Base-by-base conservation (phyloP, 2,113 vertebrate species). In the Acrocephalus arundinaceus region DNA sequence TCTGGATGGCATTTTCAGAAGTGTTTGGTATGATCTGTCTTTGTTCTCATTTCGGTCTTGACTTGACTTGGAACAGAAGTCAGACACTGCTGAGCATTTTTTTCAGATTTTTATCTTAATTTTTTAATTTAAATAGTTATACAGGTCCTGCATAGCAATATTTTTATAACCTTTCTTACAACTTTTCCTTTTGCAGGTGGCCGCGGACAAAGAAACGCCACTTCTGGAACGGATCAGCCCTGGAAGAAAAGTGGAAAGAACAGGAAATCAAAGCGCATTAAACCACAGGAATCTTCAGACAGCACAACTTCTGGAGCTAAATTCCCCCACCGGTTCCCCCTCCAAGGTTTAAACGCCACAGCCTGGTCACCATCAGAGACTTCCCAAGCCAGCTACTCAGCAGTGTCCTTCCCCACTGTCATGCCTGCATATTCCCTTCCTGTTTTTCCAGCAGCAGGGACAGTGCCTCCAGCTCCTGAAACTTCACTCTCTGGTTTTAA, bases 291-390 rank as follows among this genome's bases (percentile, higher is more conserved):
- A 41, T 99, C 99, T 3, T 99, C 98, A 0, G 98, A 98, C 78
- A 99, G 98, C 67, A 98, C 98, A 1, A 96, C 97, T 15, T 99
- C 98, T 4, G 98, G 98, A 83, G 98, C 97, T 15, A 98, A 98
- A 22, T 97, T 94, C 27, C 97, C 97, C 3, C 97, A 97, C 52
- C 98, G 98, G 1, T 98, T 98, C n/a, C 98, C 98, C 3, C 98
- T 99, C 2, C 90, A 98, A 58, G 98, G 98, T 67, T 98, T 99
- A 68, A 99, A 98, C 41, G 91, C 98, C 68, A 99, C 98, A 0
- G 98, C 99, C 8, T 99, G 99, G 99, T 99, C 99, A 0, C 98
- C 98, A 0, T 99, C 98, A 0, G 98, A 99, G 80, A 97, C 98
- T 0, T 99, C 99, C 5, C 98, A 98, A 94, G 98, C 98, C 1